Conservation (phyloP, 2,797 vertebrate genomes). For the Lophotriccus pileatus region DNA sequence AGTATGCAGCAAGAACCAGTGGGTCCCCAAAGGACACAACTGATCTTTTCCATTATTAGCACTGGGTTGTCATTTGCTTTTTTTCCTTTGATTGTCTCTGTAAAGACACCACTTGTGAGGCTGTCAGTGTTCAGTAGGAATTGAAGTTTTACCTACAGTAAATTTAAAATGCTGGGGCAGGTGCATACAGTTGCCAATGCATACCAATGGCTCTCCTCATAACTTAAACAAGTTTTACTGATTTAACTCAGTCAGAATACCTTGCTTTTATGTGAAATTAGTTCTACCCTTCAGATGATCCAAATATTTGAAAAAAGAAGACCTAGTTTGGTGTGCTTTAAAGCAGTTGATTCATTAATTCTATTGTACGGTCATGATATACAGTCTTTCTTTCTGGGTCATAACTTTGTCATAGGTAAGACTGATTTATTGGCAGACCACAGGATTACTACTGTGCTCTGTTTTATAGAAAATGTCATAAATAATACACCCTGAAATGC, state of each 20-base stretch:
- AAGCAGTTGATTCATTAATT: not conserved
- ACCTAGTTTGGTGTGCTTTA: not conserved
- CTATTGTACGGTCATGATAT: not conserved
- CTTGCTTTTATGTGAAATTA: not conserved
- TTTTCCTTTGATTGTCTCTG: not conserved
- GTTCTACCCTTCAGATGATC: not conserved
- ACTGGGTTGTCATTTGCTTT: not conserved
- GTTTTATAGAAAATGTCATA: conserved; percentile 27
- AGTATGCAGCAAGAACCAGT: not conserved
- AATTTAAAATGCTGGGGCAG: not conserved
- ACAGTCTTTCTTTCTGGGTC: not conserved
- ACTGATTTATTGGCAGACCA: not conserved
- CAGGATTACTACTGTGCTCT: not conserved
- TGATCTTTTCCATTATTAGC: not conserved
- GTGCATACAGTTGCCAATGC: not conserved
- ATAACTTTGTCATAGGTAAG: not conserved
- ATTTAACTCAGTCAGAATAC: not conserved
- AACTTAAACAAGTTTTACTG: not conserved
- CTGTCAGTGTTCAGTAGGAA: not conserved
- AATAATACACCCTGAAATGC: conserved; percentile 36
- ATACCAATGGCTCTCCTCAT: not conserved
- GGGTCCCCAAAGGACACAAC: not conserved
- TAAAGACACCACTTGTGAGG: not conserved
- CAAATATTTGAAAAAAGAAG: not conserved
- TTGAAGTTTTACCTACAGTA: not conserved